Evolutionary conservation across 2,113 vertebrate species (phyloP), one percentile per base, ranked within the genome.

Genomic region (crab-eating macaque (Macaca fascicularis)): DNA sequence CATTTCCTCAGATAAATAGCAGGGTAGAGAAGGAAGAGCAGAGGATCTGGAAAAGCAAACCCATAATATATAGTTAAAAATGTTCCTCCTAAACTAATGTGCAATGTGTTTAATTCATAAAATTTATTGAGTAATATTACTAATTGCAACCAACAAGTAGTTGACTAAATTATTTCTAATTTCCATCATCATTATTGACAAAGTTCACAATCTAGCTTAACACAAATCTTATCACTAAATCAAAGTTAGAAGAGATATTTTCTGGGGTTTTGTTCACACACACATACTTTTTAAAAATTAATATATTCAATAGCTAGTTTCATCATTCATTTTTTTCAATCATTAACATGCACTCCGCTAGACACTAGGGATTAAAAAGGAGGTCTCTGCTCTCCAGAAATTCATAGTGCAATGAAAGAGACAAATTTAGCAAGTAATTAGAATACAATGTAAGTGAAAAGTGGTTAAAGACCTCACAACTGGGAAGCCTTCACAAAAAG

Each of bases 351-450:
- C 70, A 90, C 79, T 97, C 74, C 80, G 32, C 52, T 89, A 90
- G 69, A 90, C 90, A 80, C 92, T 75, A 57, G 87, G 80, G 79
- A 90, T 96, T 96, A 64, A 76, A 92, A 89, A 69, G 2, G 78
- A 92, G 89, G 95, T 94, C 70, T 94, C 23, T 90, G 23, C 48
- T 96, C 45, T 95, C 82, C 81, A 95, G 79, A 96, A 98, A 98
- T 91, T 93, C 59, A 64, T 30, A 23, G 22, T 92, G 69, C 90
- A 92, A 55, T 89, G 76, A 97, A 93, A 94, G 55, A 94, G 92
- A 95, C 35, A 92, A 89, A 95, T 92, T 96, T 95, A 95, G 83
- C 75, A 93, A 87, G 78, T 75, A 92, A 95, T 98, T 97, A 97
- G 52, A 97, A 97, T 90, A 95, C 92, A 89, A 43, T 75, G 40